phyloP scores from a whole-genome alignment of 2,888 invertebrate genomes.

The Apomyelois bistriatella region DNA sequence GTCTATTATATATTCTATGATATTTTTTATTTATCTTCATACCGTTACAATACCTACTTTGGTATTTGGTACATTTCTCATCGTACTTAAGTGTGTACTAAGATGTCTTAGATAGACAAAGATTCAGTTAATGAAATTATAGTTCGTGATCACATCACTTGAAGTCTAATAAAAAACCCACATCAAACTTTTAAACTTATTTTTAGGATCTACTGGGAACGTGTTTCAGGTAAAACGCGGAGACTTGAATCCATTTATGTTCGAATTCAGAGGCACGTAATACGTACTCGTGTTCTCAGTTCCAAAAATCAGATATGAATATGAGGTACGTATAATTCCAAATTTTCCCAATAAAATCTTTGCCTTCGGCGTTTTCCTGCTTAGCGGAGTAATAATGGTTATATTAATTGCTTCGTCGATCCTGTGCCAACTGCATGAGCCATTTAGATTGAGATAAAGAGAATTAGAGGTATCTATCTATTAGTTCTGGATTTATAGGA shows the following conservation, averaged over 20 bases:
- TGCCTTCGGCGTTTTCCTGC: conserved; percentile 53
- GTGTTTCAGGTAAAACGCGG: conserved; percentile 41
- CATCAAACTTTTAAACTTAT: conserved; percentile 43
- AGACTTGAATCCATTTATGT: conserved; percentile 46
- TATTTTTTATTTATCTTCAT: too few species aligned
- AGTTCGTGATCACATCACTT: background rate
- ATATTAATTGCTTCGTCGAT: conserved; percentile 64
- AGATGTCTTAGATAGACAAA: too few species aligned
- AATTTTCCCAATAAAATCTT: conserved; percentile 67
- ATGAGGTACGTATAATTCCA: conserved; percentile 39
- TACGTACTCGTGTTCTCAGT: conserved; percentile 45
- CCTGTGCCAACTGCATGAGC: conserved; percentile 48
- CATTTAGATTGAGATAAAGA: conserved; percentile 68
- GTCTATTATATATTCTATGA: too few species aligned
- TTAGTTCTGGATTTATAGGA: conserved; percentile 19
- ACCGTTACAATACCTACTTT: too few species aligned
- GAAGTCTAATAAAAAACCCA: conserved; percentile 34
- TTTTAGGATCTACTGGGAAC: conserved; percentile 38
- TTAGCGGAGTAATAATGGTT: conserved; percentile 46
- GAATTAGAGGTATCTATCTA: conserved; percentile 17
- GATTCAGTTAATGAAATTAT: conserved; percentile 13
- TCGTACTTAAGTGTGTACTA: too few species aligned
- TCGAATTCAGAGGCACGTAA: conserved; percentile 41
- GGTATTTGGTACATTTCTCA: too few species aligned
- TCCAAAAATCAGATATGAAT: conserved; percentile 45